A percentile compares a stretch with the other conserved stretches of the same genome.
These are phyloP conservation scores for Notodonta dromedarius DNA, from an alignment of 2,888 invertebrate genomes.

Conservation along the genomic window DNA sequence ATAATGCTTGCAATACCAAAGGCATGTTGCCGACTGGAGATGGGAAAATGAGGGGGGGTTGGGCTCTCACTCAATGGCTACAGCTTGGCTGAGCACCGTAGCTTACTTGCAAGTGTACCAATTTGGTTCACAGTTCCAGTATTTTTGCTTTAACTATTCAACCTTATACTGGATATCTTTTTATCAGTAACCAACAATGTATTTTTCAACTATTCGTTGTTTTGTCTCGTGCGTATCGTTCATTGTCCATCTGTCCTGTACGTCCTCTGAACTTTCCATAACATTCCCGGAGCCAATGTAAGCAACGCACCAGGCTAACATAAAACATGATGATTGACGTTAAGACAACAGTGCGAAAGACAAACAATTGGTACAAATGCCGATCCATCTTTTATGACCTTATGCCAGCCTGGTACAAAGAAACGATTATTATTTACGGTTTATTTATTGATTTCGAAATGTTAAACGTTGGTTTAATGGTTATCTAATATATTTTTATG, in stretches of 20 bases:
- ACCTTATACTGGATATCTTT: not conserved
- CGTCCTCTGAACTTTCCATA: slow-evolving; percentile 5
- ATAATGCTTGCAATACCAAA: too few relatives aligned
- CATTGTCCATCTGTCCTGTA: slow-evolving; percentile 1
- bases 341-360: slow-evolving; percentile 3
- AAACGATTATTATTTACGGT: not conserved
- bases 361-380: slow-evolving; percentile 2
- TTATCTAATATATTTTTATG: not conserved
- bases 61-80: too few relatives aligned
- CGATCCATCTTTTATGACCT: slow-evolving; percentile 5
- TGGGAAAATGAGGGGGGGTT: too few relatives aligned
- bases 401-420: slow-evolving; percentile 6
- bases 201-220: not conserved
- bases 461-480: not conserved
- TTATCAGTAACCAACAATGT: not conserved
- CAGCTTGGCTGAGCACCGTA: too few relatives aligned
- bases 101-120: too few relatives aligned
- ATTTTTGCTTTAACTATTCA: not conserved
- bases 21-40: too few relatives aligned
- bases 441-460: slow-evolving; percentile 1
- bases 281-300: slow-evolving; percentile 5
- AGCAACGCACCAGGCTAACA: slow-evolving; percentile 7
- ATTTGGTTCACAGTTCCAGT: not conserved
- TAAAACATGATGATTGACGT: slow-evolving; percentile 9
- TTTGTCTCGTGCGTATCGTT: not conserved